Conservation (phyloP, 2,797 vertebrate genomes). For the Parauchenoglanis ngamensis region DNA sequence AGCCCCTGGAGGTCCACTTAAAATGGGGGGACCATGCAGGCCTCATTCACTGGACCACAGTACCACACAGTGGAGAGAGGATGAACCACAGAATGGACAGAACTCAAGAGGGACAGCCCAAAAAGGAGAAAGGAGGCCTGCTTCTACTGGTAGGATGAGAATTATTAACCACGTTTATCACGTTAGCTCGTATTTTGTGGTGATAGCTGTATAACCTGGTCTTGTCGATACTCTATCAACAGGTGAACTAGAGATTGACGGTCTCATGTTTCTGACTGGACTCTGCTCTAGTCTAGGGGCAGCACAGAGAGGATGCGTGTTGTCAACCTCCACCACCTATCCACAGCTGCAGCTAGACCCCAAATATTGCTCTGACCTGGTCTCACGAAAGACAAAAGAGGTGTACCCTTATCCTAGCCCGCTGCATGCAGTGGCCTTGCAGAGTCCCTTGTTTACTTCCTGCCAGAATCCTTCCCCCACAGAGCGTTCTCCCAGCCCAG, state of each 20-base stretch:
- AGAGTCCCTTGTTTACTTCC: conserved; percentile 81
- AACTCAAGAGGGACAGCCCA: conserved; percentile 54
- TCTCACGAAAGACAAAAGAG: conserved; percentile 81
- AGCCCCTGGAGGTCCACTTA: conserved; percentile 54
- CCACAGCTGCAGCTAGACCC: conserved; percentile 72
- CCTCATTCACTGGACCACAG: conserved; percentile 71
- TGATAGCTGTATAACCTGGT: conserved; percentile 5
- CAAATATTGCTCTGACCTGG: conserved; percentile 78
- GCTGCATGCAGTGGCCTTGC: conserved; percentile 82
- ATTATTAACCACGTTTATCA: not conserved
- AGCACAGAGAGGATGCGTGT: conserved; percentile 64
- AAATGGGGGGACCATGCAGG: conserved; percentile 54
- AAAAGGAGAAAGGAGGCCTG: conserved; percentile 62
- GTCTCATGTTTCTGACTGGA: conserved; percentile 73
- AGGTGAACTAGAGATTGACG: conserved; percentile 73
- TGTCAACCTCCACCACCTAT: conserved; percentile 61
- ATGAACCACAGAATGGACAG: conserved; percentile 60
- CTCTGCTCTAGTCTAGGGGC: conserved; percentile 71
- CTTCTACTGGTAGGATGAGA: conserved; percentile 73
- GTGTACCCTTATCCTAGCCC: conserved; percentile 84
- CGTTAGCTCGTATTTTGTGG: not conserved
- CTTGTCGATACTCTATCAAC: conserved; percentile 34
- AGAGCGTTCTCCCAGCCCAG: conserved; percentile 59
- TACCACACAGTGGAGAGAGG: conserved; percentile 74
- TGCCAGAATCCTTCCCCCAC: conserved; percentile 67